Base-by-base conservation (phyloP, 2,888 invertebrate species). In the Diarsia dahlii region DNA sequence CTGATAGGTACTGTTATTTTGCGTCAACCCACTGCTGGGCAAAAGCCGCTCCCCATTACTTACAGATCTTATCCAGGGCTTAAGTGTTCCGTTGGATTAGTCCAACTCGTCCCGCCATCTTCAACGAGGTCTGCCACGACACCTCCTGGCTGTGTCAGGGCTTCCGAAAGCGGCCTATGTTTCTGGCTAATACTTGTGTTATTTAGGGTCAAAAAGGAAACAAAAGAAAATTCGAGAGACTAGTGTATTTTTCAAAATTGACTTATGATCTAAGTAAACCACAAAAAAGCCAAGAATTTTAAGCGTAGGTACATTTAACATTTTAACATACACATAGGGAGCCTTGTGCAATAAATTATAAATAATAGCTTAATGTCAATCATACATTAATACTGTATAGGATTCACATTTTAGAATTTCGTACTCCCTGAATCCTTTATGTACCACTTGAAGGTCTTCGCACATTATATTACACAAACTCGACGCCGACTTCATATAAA, bases 241-340 rank as follows among this genome's bases (percentile, higher is more conserved):
- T 92, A 90, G 91, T 92, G 85, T 92, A 92, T 91, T 92, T 89
- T 87, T 86, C 84, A 89, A 88, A 90, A 84, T 85, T 81, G 82
- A 84, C 89, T 89, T 90, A 89, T 54, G 60, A 85, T 80, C 80
- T 87, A 87, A 81, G 71, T 88, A 89, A 83, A 87, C 82, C 81
- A 87, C 85, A 87, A 78, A 72, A 68, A 89, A 90, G 86, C 89
- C 82, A 88, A 88, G 75, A 74, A 81, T 86, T 82, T 84, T 84
- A 85, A 87, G 86, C 85, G 85, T 85, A 83, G 74, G 75, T 85
- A 88, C 80, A 81, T 77, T 80, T 78, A 71, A 75, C 65, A 75
- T 84, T 76, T 79, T 77, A 68, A 75, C 60, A 74, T 84, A 84
- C 87, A 87, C 79, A 87, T 68, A 83, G 71, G 83, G 84, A 84